Evolutionary conservation across 1,140 invertebrate genomes (phyloP).

Genomic region (Tetramorium simillimum): DNA sequence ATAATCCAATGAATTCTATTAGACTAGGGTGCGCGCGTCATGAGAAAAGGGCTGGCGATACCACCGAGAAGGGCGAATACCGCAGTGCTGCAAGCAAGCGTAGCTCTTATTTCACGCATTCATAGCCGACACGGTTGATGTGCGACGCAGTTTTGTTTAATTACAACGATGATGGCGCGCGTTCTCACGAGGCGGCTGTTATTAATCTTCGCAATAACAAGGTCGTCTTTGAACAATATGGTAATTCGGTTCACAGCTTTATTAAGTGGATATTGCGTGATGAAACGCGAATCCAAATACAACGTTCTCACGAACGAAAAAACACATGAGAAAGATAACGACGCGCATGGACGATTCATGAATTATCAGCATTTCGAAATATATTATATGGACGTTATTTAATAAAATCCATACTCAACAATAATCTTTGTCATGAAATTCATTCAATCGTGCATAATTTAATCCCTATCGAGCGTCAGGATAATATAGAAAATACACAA

Average conservation of each 20-base stretch:
- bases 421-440: conserved; percentile 23
- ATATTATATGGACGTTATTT: not conserved
- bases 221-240: not conserved
- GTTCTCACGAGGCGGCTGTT: not conserved
- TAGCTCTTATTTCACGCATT: conserved; percentile 39
- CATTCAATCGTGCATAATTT: conserved; percentile 35
- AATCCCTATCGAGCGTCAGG: conserved; percentile 15
- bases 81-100: not conserved
- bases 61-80: not conserved
- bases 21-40: conserved; percentile 4
- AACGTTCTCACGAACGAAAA: not conserved
- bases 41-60: conserved; percentile 33
- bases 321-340: not conserved
- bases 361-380: conserved; percentile 23
- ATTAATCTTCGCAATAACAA: conserved; percentile 24
- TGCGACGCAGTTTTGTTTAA: conserved; percentile 15
- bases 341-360: not conserved
- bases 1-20: conserved; percentile 73
- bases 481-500: conserved; percentile 26
- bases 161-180: conserved; percentile 10
- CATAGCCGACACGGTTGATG: not conserved
- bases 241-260: conserved; percentile 14
- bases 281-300: not conserved
- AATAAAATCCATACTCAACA: conserved; percentile 13
- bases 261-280: not conserved